These are phyloP conservation scores for Hyaena hyaena DNA, from an alignment of 2,113 vertebrate species.

Conservation along the genomic window DNA sequence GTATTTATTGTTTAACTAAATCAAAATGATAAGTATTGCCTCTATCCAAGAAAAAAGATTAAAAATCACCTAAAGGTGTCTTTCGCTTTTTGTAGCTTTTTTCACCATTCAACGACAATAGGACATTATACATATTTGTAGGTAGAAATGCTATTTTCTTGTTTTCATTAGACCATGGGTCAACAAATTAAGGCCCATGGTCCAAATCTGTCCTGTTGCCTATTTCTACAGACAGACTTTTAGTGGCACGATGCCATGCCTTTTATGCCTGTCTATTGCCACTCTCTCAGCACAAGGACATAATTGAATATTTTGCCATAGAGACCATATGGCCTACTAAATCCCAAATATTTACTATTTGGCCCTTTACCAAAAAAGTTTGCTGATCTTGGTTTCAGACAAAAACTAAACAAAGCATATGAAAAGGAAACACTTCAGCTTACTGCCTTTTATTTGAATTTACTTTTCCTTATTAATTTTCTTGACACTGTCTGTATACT, in stretches of 20 bases:
- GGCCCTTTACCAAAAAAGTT: neutral
- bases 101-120: neutral
- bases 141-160: neutral
- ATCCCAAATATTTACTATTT: neutral
- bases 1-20: neutral
- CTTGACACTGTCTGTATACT: neutral
- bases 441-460: neutral
- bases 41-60: neutral
- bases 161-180: neutral
- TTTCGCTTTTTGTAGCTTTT: neutral
- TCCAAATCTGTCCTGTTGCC: neutral
- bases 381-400: neutral
- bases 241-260: neutral
- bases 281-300: neutral
- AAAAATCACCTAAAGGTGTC: neutral
- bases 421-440: neutral
- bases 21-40: neutral
- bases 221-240: neutral
- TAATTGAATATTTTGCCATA: neutral
- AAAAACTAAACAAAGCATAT: neutral
- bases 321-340: neutral
- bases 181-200: neutral
- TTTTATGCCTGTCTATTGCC: neutral
- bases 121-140: neutral
- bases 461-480: constrained; percentile 1